Evolutionary conservation across 1,140 invertebrate species (phyloP).

Genomic region (Steinernema feltiae): DNA sequence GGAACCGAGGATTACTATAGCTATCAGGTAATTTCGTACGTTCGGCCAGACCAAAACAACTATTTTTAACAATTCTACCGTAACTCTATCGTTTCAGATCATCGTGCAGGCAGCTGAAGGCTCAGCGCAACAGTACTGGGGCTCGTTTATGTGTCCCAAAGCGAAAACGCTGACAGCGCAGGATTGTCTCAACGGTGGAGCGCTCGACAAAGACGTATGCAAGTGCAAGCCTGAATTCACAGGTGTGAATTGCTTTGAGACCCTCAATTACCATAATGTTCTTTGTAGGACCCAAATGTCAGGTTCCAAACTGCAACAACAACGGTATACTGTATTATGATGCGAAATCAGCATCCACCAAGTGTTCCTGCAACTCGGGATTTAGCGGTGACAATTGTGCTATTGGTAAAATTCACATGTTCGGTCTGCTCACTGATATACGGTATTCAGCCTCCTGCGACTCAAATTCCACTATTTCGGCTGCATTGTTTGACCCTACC

Average conservation of each 20-base stretch:
- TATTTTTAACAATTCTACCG: too few relatives aligned
- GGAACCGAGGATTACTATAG: not conserved
- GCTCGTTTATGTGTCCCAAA: not conserved
- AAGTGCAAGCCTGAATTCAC: not conserved
- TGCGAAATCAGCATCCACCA: not conserved
- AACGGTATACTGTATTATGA: not conserved
- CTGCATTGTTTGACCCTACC: not conserved
- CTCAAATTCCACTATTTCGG: not conserved
- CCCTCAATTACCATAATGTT: too few relatives aligned
- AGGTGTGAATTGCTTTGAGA: not conserved
- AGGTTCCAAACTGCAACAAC: slow-evolving; percentile 5
- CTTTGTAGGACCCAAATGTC: not conserved
- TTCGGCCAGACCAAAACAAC: too few relatives aligned
- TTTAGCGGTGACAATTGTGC: not conserved
- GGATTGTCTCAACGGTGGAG: not conserved
- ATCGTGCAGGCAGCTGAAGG: not conserved
- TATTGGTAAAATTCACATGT: too few relatives aligned
- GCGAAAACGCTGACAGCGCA: not conserved
- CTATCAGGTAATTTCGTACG: not conserved
- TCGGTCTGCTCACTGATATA: too few relatives aligned
- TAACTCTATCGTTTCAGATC: not conserved
- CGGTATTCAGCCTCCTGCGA: not conserved
- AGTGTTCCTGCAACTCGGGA: not conserved
- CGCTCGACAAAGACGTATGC: not conserved
- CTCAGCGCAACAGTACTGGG: not conserved